Conservation (phyloP, 1,140 invertebrate genomes). For the Drosophila fuyamai region DNA sequence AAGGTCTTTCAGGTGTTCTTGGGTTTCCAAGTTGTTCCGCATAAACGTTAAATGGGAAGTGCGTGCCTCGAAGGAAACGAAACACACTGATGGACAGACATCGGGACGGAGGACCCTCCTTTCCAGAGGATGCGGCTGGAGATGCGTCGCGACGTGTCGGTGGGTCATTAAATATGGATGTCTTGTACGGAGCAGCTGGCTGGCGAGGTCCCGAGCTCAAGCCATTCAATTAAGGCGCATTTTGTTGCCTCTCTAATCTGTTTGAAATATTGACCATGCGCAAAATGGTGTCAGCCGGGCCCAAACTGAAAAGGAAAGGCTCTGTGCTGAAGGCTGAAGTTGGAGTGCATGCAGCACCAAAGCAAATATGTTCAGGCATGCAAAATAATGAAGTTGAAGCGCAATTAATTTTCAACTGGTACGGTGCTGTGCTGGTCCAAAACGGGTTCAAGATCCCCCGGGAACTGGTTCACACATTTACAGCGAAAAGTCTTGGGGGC, state of each 20-base stretch:
- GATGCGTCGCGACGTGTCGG: slow-evolving; percentile 63
- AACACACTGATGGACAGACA: slow-evolving; percentile 12
- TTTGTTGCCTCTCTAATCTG: slow-evolving; percentile 75
- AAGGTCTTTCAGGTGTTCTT: too few species aligned
- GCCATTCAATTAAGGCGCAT: slow-evolving; percentile 79
- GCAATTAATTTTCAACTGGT: slow-evolving; percentile 76
- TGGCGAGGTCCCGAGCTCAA: slow-evolving; percentile 25
- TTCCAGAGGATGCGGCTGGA: slow-evolving; percentile 2
- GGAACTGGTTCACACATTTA: slow-evolving; percentile 7
- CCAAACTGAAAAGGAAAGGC: slow-evolving; percentile 5
- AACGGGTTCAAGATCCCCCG: slow-evolving; percentile 29
- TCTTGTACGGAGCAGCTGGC: slow-evolving; percentile 74
- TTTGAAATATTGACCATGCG: slow-evolving; percentile 82
- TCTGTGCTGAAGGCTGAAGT: slow-evolving; percentile 21
- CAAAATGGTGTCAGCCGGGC: slow-evolving; percentile 73
- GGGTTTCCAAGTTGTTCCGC: not conserved
- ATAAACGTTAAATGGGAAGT: slow-evolving; percentile 43
- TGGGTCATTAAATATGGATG: slow-evolving; percentile 81
- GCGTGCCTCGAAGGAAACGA: slow-evolving; percentile 22
- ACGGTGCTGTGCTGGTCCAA: slow-evolving; percentile 16
- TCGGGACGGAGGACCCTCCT: slow-evolving; percentile 11
- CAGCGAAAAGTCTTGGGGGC: not conserved
- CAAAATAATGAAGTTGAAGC: slow-evolving; percentile 80
- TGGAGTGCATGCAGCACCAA: slow-evolving; percentile 17
- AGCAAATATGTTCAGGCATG: slow-evolving; percentile 71